Conservation (phyloP, 2,888 invertebrate species). For the Microdon myrmicae region DNA sequence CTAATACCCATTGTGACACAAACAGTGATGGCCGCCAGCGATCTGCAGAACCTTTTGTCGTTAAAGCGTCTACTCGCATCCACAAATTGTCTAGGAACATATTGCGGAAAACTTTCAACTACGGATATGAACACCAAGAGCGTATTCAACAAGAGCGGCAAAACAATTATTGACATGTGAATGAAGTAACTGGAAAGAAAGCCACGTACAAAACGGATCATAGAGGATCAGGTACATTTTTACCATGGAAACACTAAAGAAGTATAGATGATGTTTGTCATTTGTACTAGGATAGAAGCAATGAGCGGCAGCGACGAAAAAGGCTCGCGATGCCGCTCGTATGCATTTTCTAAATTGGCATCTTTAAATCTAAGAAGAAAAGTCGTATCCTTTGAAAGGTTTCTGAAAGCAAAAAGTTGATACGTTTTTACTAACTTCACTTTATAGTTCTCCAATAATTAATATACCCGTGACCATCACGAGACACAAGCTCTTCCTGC, state of each 20-base stretch:
- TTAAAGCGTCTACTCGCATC: slow-evolving; percentile 70
- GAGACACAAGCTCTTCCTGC: slow-evolving; percentile 83
- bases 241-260: slow-evolving; percentile 71
- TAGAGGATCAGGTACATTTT: slow-evolving; percentile 28
- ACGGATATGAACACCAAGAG: slow-evolving; percentile 65
- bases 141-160: slow-evolving; percentile 61
- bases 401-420: slow-evolving; percentile 53
- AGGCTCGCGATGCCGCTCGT: slow-evolving; percentile 74
- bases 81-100: slow-evolving; percentile 68
- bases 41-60: slow-evolving; percentile 70
- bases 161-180: slow-evolving; percentile 62
- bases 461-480: slow-evolving; percentile 82
- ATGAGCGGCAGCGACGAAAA: slow-evolving; percentile 74
- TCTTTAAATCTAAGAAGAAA: slow-evolving; percentile 76
- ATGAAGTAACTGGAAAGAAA: slow-evolving; percentile 57
- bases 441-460: neutral
- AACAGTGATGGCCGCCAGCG: slow-evolving; percentile 70
- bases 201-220: neutral
- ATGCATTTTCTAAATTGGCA: slow-evolving; percentile 74
- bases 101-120: slow-evolving; percentile 65
- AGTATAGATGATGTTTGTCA: slow-evolving; percentile 69
- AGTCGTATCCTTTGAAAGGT: slow-evolving; percentile 75
- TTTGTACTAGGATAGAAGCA: slow-evolving; percentile 73
- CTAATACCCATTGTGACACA: slow-evolving; percentile 71
- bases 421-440: neutral